Percentiles rank a stretch among this genome's conserved stretches.
phyloP scores from a whole-genome alignment of 2,113 vertebrate species.

The Myiozetetes cayanensis region DNA sequence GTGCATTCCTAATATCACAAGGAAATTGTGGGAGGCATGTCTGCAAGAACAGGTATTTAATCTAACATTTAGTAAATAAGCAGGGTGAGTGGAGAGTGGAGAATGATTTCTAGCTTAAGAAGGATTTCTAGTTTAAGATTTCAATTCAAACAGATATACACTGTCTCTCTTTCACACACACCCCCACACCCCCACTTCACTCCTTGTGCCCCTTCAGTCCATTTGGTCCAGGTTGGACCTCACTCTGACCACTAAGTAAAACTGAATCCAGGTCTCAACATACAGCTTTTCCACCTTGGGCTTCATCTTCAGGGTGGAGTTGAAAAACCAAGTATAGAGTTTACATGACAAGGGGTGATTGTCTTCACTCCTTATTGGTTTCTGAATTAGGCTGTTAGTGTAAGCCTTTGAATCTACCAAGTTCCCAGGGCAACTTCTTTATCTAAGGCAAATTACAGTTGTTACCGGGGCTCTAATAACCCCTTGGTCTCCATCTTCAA shows the following conservation, averaged over 20 bases:
- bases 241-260: neutral
- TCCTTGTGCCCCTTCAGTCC: neutral
- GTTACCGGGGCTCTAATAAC: neutral
- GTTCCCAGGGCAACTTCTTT: neutral
- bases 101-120: neutral
- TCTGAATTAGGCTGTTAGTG: neutral
- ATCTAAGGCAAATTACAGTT: neutral
- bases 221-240: accelerated
- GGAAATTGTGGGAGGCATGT: neutral
- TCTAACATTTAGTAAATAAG: neutral
- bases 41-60: neutral
- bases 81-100: neutral
- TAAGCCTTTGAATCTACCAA: neutral
- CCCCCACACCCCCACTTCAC: accelerated
- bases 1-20: neutral
- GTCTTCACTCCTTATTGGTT: neutral
- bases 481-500: neutral
- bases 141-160: neutral
- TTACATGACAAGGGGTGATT: neutral
- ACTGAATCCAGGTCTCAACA: accelerated
- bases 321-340: neutral
- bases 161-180: neutral
- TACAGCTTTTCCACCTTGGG: neutral
- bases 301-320: neutral
- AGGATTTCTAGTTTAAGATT: neutral